Base-by-base conservation (phyloP, 1,140 invertebrate species). In the Dinothrombium tinctorium region DNA sequence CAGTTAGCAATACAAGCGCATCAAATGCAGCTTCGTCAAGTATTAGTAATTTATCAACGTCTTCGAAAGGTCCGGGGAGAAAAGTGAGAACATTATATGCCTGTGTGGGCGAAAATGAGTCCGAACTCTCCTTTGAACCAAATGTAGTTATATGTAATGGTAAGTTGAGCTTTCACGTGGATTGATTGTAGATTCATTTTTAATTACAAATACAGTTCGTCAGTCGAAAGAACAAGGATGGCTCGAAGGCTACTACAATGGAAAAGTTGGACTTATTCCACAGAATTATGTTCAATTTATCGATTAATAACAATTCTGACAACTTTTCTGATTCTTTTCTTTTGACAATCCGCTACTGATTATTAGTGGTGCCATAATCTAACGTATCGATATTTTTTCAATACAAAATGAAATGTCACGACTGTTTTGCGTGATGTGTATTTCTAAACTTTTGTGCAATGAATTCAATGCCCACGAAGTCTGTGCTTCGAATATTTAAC, bases 141-240 rank as follows among this genome's bases (percentile, higher is more conserved):
- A 94, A 94, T 69, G 79, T 90, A 69, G 86, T 95, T 49, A 89
- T 96, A 50, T 81, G 76, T 43, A 84, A 92, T 70, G 86, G 84
- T 89, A 68, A 67, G 66, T 61, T 28, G 26, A 21, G 28, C 3
- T 29, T 15, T 40, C 31, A 15, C 11, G 6, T 24, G 12, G 21
- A 19, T 7, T 38, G 1, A 19, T 12, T 6, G 14, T 37, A 14
- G 4, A 24, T 40, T 15, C 24, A 24, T 42, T 23, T 37, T 33
- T 44, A 14, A 15, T 40, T 42, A 52, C 40, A 47, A 53, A 66
- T 68, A 32, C 60, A 89, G 83, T 94, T 45, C 70, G 75, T 53
- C 69, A 71, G 46, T 90, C 83, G 12, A 69, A 74, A 49, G 89
- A 95, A 62, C 86, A 87, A 5, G 87, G 89, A 37, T 96, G 90